Base-by-base conservation (phyloP, 2,888 invertebrate species). In the Cheilosia scutellata region DNA sequence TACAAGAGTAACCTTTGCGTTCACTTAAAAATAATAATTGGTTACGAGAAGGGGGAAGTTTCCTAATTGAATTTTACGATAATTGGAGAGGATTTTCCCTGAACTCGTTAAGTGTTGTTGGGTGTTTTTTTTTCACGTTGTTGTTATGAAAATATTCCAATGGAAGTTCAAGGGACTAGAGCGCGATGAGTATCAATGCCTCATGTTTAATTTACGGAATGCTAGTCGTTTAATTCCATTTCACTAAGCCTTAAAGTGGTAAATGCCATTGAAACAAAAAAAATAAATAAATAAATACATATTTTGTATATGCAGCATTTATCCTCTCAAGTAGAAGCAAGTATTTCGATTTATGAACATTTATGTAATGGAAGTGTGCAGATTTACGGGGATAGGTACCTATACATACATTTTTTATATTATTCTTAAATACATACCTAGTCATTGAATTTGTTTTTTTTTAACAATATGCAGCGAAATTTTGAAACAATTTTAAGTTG, bases 11-110 rank as follows among this genome's bases (percentile, higher is more conserved):
- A 68, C 76, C 58, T 72, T 62, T 53, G 44, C 70, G 47, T 57
- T 78, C 70, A 70, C 62, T 77, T 62, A 78, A 71, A 78, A 70
- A 53, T 57, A 63, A 71, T 78, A 78, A 78, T 71, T 78, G 70
- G 70, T 57, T 78, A 63, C 70, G 62, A 71, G 70, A 78, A 78
- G 57, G 70, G 78, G 63, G 47, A 78, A 71, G 70, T 78, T 78
- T 78, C 62, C 70, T 78, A 78, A 78, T 78, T 77, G 77, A 77
- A 77, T 78, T 78, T 70, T 49, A 63, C 78, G 70, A 78, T 78
- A 78, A 78, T 78, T 78, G 78, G 63, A 71, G 70, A 63, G 70
- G 70, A 70, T 78, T 78, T 78, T 62, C 57, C 62, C 70, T 60
- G 78, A 78, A 63, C 57, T 47, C 70, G 78, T 78, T 57, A 71